Evolutionary conservation across 2,888 invertebrate species (phyloP).

Genomic region (Diadegma fenestrale): DNA sequence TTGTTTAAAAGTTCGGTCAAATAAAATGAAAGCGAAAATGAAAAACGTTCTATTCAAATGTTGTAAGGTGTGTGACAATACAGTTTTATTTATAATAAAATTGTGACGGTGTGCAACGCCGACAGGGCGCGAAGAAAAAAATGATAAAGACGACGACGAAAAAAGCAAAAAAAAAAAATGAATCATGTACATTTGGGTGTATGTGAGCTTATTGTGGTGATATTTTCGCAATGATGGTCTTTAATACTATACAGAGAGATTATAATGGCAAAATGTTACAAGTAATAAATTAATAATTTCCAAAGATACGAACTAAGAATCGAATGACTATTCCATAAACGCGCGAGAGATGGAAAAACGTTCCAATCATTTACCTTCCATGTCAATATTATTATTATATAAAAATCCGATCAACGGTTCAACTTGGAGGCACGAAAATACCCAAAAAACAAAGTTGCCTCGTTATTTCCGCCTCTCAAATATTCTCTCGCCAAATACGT

Average conservation of each 20-base stretch:
- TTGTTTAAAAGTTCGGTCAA: constrained; percentile 29
- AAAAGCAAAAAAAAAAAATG: constrained; percentile 37
- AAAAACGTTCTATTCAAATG: constrained; percentile 34
- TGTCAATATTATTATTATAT: constrained; percentile 12
- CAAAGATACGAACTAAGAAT: constrained; percentile 60
- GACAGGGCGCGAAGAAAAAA: constrained; percentile 4
- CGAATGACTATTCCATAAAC: constrained; percentile 56
- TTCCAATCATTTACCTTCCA: constrained; percentile 16
- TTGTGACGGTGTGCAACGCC: constrained; percentile 40
- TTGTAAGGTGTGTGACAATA: constrained; percentile 30
- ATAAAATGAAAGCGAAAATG: too few relatives aligned
- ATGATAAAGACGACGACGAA: constrained; percentile 24
- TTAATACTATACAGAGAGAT: constrained; percentile 68
- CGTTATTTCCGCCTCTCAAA: background rate
- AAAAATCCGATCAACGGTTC: constrained; percentile 67
- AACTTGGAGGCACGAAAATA: constrained; percentile 48
- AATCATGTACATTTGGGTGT: constrained; percentile 16
- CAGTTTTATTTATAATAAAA: constrained; percentile 36
- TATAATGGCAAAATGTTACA: constrained; percentile 65
- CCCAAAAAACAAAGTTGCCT: constrained; percentile 22
- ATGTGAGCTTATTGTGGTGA: constrained; percentile 40
- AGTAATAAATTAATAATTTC: constrained; percentile 67
- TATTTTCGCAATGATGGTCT: constrained; percentile 55
- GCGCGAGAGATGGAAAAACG: constrained; percentile 49
- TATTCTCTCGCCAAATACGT: constrained; percentile 18